Evolutionary conservation across 2,113 vertebrate genomes (phyloP), one percentile per base, ranked within the genome.

Genomic region (Carollia perspicillata): DNA sequence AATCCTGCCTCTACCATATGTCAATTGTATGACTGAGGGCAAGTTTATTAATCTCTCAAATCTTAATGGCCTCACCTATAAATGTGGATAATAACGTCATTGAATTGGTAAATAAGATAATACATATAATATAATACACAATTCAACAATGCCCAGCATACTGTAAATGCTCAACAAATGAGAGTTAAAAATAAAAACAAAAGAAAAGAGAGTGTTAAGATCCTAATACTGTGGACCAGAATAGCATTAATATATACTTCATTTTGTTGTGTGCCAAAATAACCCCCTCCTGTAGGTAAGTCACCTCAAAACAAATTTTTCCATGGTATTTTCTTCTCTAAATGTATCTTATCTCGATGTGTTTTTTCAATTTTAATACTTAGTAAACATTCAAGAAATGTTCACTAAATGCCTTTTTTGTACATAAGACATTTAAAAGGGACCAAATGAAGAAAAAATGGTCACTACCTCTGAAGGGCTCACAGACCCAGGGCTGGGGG

Each of bases 311-410:
- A 49, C 17, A 90, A 44, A 72, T 93, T 86, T 81, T 35, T 65
- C 51, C 33, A 55, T 47, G 2, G 10, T 49, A 3, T 35, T 81
- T 77, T 63, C 66, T 89, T 53, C 60, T 81, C 42, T 94, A 55
- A 65, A 58, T 3, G 44, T 68, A 42, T 91, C 22, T 86, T 65
- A 44, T 28, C 26, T 66, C 58, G 35, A 81, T 26, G n/a, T 30
- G 5, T 71, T 35, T 75, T 55, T 81, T 77, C 2, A 55, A 14
- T 35, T 60, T 65, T 89, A 72, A 23, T 89, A 58, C n/a, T 84
- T 65, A 72, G 12, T 79, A 94, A 78, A 40, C n/a, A 92, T 72
- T 94, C 26, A 84, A 79, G 44, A 92, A 89, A 89, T 49, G 6
- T 72, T 72, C 37, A 49, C n/a, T 71, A 84, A 53, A 33, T 75